Conservation (phyloP, 2,797 vertebrate species). For the Podargus strigoides region DNA sequence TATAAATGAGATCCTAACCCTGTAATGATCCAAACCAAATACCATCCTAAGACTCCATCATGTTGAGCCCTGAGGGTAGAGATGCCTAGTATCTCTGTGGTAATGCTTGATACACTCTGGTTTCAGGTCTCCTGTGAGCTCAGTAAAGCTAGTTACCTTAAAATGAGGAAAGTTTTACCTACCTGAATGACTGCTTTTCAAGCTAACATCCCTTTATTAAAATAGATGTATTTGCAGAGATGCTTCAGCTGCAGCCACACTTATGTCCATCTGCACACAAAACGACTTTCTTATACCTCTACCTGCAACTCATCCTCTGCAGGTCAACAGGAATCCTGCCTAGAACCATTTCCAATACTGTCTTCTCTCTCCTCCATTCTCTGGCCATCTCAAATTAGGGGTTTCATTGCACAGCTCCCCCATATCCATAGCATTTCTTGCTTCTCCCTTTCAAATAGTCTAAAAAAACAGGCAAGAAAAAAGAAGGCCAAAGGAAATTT, state of each 20-base stretch:
- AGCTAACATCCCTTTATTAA: neutral
- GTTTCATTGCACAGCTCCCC: neutral
- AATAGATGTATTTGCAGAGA: neutral
- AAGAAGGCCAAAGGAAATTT: neutral
- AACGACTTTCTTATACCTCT: neutral
- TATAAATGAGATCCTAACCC: neutral
- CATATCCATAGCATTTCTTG: neutral
- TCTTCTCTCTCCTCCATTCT: neutral
- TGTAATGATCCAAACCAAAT: neutral
- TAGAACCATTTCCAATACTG: neutral
- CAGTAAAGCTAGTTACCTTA: neutral
- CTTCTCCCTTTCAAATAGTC: neutral
- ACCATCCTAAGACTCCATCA: neutral
- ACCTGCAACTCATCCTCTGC: neutral
- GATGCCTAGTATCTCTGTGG: neutral
- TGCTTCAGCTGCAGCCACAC: neutral
- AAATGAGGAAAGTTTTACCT: neutral
- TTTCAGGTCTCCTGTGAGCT: neutral
- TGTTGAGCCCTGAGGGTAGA: neutral
- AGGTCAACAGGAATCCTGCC: neutral
- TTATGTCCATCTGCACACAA: neutral
- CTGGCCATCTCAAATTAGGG: neutral
- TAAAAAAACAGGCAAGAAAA: neutral
- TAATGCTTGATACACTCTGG: neutral
- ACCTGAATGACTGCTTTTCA: neutral